Conservation (phyloP, 2,888 invertebrate genomes). For the Eueremaeus valkanovi region DNA sequence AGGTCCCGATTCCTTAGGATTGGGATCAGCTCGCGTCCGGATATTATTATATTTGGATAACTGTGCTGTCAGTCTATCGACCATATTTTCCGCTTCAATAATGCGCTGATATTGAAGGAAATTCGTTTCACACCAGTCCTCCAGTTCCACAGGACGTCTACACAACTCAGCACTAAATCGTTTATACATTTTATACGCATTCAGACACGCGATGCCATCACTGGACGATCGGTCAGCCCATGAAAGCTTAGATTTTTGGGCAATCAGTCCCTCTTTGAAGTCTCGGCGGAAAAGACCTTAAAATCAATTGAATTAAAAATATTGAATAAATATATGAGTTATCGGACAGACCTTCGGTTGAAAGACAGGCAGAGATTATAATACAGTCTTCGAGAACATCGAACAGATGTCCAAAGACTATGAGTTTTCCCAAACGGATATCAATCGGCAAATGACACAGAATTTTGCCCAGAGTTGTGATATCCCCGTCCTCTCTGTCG, state of each 20-base stretch:
- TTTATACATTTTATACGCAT: conserved; percentile 66
- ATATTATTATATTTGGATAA: conserved; percentile 44
- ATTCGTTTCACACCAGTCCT: conserved; percentile 65
- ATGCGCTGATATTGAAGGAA: conserved; percentile 68
- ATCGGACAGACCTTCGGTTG: conserved; percentile 8
- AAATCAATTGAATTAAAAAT: too few species aligned
- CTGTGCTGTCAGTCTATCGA: conserved; percentile 60
- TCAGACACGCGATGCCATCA: conserved; percentile 75
- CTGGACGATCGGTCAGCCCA: conserved; percentile 80
- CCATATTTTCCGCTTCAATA: too few species aligned
- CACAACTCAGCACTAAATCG: not conserved
- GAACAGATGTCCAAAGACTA: conserved; percentile 79
- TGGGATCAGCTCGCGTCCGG: too few species aligned
- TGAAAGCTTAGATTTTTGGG: conserved; percentile 62
- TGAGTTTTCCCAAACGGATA: conserved; percentile 73
- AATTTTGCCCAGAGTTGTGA: conserved; percentile 78
- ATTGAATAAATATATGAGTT: too few species aligned
- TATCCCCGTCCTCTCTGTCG: conserved; percentile 68
- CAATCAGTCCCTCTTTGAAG: conserved; percentile 62
- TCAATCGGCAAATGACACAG: conserved; percentile 79
- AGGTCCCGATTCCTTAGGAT: too few species aligned
- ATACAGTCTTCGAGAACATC: conserved; percentile 77
- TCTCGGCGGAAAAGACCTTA: conserved; percentile 74
- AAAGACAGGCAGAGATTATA: conserved; percentile 62
- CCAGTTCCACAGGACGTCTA: conserved; percentile 75